Conservation (phyloP, 2,113 vertebrate genomes). For the Odontesthes bonariensis region DNA sequence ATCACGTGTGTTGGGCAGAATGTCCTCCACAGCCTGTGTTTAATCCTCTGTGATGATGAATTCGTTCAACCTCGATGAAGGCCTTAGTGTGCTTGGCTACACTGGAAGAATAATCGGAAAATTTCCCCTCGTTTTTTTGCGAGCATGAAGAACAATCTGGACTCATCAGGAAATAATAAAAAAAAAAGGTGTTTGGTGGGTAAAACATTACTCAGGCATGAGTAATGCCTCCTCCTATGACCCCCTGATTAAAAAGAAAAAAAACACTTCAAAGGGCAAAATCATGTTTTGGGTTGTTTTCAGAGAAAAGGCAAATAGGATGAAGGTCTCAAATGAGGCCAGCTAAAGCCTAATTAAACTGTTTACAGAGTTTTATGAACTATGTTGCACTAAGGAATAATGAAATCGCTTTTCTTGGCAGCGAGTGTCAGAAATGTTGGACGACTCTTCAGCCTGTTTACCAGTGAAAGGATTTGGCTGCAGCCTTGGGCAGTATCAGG, state of each 20-base stretch:
- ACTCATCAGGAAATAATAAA: not conserved
- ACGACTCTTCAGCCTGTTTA: constrained; percentile 30
- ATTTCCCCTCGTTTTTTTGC: not conserved
- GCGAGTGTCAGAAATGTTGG: constrained; percentile 18
- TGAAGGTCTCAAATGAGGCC: constrained; percentile 55
- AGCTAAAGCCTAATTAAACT: constrained; percentile 53
- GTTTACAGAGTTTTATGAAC: constrained; percentile 53
- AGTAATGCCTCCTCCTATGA: constrained; percentile 42
- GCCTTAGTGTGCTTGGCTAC: no score
- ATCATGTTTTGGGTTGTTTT: constrained; percentile 43
- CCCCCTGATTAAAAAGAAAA: constrained; percentile 18
- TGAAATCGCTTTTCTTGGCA: constrained; percentile 54
- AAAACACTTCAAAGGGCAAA: constrained; percentile 24
- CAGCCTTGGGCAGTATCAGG: constrained; percentile 13
- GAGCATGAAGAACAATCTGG: not conserved
- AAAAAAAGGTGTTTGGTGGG: not conserved
- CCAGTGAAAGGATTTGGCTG: constrained; percentile 42
- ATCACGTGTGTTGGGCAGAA: not conserved
- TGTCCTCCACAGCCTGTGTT: not conserved
- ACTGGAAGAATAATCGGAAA: no score
- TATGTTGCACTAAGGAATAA: constrained; percentile 46
- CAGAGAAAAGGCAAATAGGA: constrained; percentile 52
- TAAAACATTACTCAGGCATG: constrained; percentile 21
- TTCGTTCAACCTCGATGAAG: not conserved
- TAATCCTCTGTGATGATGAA: not conserved